These are phyloP conservation scores for Scopus umbretta DNA, from an alignment of 2,113 vertebrate species.

Conservation along the genomic window DNA sequence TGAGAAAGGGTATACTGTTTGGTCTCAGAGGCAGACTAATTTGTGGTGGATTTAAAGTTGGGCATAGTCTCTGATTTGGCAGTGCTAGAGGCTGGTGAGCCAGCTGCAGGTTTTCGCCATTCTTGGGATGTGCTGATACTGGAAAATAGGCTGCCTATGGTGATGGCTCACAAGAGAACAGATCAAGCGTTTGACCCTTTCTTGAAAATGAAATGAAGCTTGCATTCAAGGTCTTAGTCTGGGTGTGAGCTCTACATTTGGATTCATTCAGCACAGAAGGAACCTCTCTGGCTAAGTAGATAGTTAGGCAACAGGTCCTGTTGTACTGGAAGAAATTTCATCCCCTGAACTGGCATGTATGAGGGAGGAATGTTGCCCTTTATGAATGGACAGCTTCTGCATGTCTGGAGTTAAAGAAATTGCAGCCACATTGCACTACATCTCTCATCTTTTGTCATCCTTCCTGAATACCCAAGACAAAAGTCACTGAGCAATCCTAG, in stretches of 20 bases:
- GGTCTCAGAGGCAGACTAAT: neutral
- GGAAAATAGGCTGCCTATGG: neutral
- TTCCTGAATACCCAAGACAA: neutral
- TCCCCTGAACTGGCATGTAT: rapidly evolving
- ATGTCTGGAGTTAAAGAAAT: neutral
- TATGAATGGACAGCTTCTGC: neutral
- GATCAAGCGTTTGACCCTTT: neutral
- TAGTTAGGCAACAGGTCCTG: neutral
- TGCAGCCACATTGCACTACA: neutral
- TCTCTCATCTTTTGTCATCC: neutral
- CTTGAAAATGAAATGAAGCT: neutral
- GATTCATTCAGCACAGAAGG: neutral
- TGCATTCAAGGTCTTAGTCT: neutral
- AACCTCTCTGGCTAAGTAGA: neutral
- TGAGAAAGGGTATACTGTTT: neutral
- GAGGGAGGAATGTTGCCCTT: neutral
- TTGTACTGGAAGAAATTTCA: neutral
- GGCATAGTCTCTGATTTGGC: neutral
- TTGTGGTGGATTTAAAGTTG: neutral
- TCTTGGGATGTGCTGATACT: neutral
- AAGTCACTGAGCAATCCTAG: neutral
- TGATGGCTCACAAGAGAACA: neutral
- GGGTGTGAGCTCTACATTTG: neutral
- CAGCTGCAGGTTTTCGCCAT: neutral
- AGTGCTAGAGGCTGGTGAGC: neutral